These are phyloP conservation scores for Noctuana brunneofusca DNA, from an alignment of 2,888 invertebrate genomes.

Conservation along the genomic window DNA sequence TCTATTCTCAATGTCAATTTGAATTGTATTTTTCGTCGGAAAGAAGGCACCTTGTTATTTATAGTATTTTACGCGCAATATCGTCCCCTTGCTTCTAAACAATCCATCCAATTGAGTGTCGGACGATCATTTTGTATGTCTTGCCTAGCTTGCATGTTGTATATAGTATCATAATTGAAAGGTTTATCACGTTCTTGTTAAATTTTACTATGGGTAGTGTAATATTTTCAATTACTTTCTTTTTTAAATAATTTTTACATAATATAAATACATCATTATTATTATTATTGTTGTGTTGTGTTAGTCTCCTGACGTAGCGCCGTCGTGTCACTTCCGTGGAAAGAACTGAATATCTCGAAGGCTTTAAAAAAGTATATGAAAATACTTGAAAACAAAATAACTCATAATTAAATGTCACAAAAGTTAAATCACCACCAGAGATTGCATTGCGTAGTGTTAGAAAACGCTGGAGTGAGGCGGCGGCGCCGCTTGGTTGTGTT, in stretches of 20 bases:
- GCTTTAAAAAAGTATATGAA: conserved; percentile 49
- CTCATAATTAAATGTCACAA: conserved; percentile 66
- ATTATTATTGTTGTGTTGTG: conserved; percentile 47
- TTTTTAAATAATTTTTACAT: conserved; percentile 35
- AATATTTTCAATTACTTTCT: conserved; percentile 58
- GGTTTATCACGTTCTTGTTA: conserved; percentile 74
- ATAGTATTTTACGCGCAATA: conserved; percentile 54
- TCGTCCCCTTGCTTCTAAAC: conserved; percentile 71
- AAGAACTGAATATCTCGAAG: conserved; percentile 54
- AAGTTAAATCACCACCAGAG: conserved; percentile 49
- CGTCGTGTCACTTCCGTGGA: conserved; percentile 52
- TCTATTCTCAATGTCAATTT: conserved; percentile 60
- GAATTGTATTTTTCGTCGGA: conserved; percentile 51
- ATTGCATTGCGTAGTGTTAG: conserved; percentile 49
- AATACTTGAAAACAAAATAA: conserved; percentile 39
- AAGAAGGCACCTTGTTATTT: conserved; percentile 48
- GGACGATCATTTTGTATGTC: conserved; percentile 73
- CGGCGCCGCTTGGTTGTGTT: conserved; percentile 46
- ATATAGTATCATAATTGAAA: conserved; percentile 69
- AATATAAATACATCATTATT: conserved; percentile 41
- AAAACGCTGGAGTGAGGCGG: conserved; percentile 49
- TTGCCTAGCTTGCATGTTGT: conserved; percentile 79
- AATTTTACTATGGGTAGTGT: conserved; percentile 74
- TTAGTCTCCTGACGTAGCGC: conserved; percentile 50
- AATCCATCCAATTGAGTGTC: conserved; percentile 75